phyloP scores from a whole-genome alignment of 2,113 vertebrate genomes.

The Chloropsis hardwickii region DNA sequence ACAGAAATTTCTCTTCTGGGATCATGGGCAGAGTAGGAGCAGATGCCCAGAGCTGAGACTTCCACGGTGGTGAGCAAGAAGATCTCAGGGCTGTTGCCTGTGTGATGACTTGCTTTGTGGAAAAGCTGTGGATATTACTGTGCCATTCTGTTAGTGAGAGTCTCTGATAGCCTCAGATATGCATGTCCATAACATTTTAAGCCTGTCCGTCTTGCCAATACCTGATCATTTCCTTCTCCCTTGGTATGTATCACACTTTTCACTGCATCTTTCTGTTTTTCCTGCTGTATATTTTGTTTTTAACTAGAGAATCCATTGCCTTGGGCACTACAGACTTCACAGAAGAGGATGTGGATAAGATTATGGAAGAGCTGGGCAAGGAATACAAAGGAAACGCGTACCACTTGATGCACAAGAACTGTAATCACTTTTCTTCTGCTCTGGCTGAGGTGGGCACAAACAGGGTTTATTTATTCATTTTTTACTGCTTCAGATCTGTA shows the following conservation, averaged over 20 bases:
- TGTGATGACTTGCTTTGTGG: not conserved
- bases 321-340: conserved; percentile 90
- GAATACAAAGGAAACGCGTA: conserved; percentile 88
- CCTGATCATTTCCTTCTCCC: not conserved
- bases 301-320: conserved; percentile 85
- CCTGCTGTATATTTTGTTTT: not conserved
- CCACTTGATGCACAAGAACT: conserved; percentile 91
- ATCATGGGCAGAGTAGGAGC: not conserved
- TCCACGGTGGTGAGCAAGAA: not conserved
- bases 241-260: not conserved
- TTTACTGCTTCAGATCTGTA: not conserved
- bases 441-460: conserved; percentile 80
- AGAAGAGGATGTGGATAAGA: conserved; percentile 88
- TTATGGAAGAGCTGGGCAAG: conserved; percentile 90
- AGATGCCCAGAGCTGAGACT: not conserved
- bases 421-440: conserved; percentile 89
- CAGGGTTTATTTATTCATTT: not conserved
- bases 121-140: not conserved
- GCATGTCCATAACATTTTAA: not conserved
- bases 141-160: not conserved
- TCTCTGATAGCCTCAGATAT: not conserved
- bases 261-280: not conserved
- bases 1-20: not conserved
- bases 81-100: not conserved
- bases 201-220: not conserved